phyloP scores from a whole-genome alignment of 2,797 vertebrate genomes.

The Apogon talboti region DNA sequence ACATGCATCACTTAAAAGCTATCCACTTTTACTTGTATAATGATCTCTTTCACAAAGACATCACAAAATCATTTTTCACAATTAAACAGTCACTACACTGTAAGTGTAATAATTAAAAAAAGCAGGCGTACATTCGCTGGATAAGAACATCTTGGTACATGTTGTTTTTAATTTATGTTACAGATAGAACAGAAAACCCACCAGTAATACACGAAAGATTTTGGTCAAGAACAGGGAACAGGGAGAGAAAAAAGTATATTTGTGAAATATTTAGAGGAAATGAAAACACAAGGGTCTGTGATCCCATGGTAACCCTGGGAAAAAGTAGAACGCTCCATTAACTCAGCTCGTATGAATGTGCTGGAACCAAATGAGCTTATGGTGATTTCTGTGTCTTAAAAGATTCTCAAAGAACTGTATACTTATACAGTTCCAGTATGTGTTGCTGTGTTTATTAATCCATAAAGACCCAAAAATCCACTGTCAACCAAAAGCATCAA shows the following conservation, averaged over 20 bases:
- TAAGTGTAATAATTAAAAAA: neutral
- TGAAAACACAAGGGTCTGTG: slow-evolving; percentile 12
- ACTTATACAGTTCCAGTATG: too few relatives aligned
- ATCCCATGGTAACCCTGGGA: slow-evolving; percentile 21
- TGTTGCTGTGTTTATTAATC: neutral
- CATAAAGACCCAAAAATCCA: too few relatives aligned
- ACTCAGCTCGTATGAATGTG: neutral
- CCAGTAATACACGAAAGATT: slow-evolving; percentile 6
- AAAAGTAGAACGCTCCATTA: slow-evolving; percentile 18
- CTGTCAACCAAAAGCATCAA: too few relatives aligned
- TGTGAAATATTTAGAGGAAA: slow-evolving; percentile 20
- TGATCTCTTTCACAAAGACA: neutral
- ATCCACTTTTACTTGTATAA: neutral
- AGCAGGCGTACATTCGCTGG: neutral
- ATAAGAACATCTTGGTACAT: neutral
- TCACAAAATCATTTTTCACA: neutral
- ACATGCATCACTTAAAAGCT: neutral
- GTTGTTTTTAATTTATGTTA: slow-evolving; percentile 22
- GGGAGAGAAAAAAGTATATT: slow-evolving; percentile 19
- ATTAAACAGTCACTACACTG: slow-evolving; percentile 4
- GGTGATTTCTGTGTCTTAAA: slow-evolving; percentile 7
- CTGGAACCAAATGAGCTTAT: slow-evolving; percentile 8
- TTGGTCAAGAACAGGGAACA: neutral
- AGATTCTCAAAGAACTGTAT: neutral
- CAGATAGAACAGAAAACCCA: slow-evolving; percentile 6